phyloP scores from a whole-genome alignment of 2,113 vertebrate genomes.

The Spea multiplicata region DNA sequence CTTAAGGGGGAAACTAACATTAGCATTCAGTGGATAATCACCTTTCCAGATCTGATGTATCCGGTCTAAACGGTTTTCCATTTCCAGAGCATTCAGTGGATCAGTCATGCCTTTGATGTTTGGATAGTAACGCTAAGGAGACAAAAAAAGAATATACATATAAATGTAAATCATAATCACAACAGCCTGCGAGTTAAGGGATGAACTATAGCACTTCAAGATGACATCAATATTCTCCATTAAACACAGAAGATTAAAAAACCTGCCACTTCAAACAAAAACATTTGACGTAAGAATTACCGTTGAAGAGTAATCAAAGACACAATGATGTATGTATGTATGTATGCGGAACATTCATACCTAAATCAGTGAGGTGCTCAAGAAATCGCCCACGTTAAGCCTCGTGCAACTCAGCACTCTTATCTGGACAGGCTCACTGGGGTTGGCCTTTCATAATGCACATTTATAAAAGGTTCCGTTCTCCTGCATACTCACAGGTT shows the following conservation, averaged over 20 bases:
- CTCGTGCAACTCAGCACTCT: no score
- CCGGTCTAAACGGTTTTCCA: conserved; percentile 77
- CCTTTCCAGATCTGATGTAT: conserved; percentile 88
- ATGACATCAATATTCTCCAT: conserved; percentile 85
- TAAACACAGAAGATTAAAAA: conserved; percentile 82
- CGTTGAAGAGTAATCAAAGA: no score
- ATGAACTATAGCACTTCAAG: conserved; percentile 82
- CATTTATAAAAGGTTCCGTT: no score
- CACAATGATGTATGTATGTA: no score
- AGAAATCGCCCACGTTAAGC: no score
- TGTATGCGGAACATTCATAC: no score
- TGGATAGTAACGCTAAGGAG: conserved; percentile 74
- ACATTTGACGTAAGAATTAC: no score
- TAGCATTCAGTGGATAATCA: conserved; percentile 57
- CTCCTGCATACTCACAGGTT: no score
- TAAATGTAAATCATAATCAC: background rate
- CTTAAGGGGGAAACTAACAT: conserved; percentile 53
- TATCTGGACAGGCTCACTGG: no score
- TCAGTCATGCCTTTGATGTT: conserved; percentile 63
- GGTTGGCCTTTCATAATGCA: no score
- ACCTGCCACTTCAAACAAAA: conserved; percentile 71
- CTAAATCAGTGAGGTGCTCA: no score
- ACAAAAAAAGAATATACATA: conserved; percentile 4
- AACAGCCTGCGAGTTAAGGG: conserved; percentile 50
- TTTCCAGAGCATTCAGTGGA: conserved; percentile 83